Evolutionary conservation across 2,797 vertebrate species (phyloP).

Genomic region (Synaphobranchus kaupii): DNA sequence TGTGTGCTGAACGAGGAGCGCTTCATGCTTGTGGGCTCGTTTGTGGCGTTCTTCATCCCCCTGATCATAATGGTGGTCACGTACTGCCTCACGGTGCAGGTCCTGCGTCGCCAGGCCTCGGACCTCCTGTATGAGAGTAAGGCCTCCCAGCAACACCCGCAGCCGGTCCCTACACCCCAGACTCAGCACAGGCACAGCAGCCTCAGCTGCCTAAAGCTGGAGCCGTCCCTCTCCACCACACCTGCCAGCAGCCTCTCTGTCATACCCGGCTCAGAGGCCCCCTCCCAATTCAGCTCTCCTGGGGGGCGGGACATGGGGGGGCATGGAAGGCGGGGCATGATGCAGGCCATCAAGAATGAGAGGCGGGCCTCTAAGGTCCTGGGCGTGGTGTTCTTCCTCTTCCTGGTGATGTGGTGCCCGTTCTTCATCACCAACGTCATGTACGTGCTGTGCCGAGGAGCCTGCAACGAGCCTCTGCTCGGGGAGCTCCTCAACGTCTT

Average conservation of each 20-base stretch:
- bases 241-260: conserved; percentile 66
- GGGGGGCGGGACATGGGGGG: conserved; percentile 55
- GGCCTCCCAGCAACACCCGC: conserved; percentile 42
- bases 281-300: conserved; percentile 63
- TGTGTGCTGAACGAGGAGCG: conserved; percentile 79
- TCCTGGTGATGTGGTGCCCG: conserved; percentile 86
- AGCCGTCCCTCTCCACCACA: conserved; percentile 59
- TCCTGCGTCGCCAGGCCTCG: conserved; percentile 75
- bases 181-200: conserved; percentile 59
- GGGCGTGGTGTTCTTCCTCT: conserved; percentile 85
- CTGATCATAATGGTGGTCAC: conserved; percentile 85
- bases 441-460: conserved; percentile 75
- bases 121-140: conserved; percentile 67
- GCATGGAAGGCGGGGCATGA: conserved; percentile 74
- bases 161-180: conserved; percentile 45
- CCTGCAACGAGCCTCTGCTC: conserved; percentile 72
- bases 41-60: conserved; percentile 83
- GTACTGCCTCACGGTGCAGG: conserved; percentile 78
- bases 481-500: conserved; percentile 78
- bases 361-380: conserved; percentile 82
- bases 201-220: conserved; percentile 65
- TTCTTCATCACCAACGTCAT: conserved; percentile 85
- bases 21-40: conserved; percentile 81
- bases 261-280: conserved; percentile 66
- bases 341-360: conserved; percentile 84